phyloP scores from a whole-genome alignment of 1,140 invertebrate genomes.

The Latrodectus geometricus region DNA sequence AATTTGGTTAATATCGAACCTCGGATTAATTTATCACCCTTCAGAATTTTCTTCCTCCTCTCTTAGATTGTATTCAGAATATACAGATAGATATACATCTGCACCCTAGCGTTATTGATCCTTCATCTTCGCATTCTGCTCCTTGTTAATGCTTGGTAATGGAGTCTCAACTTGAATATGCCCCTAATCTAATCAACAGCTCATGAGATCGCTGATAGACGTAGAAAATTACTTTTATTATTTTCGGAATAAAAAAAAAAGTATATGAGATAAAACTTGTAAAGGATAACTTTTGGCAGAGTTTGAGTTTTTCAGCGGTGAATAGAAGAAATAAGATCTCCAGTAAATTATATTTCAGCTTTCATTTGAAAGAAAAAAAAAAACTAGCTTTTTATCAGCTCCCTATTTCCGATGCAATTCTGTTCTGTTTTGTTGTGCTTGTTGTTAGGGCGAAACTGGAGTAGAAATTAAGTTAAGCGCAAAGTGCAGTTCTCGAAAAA shows the following conservation, averaged over 20 bases:
- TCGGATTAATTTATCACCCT: conserved; percentile 19
- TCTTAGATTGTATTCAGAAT: background rate
- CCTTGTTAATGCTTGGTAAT: conserved; percentile 16
- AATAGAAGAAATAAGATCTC: background rate
- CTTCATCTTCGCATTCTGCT: conserved; percentile 1
- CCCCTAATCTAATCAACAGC: conserved; percentile 28
- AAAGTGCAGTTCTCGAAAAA: background rate
- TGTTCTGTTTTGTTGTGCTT: background rate
- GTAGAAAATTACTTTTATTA: conserved; percentile 3
- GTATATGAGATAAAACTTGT: background rate
- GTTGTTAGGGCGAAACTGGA: background rate
- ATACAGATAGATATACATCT: conserved; percentile 18
- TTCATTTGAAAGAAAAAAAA: conserved; percentile 23
- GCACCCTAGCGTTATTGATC: conserved; percentile 2
- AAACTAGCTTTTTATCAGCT: background rate
- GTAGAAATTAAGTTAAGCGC: background rate
- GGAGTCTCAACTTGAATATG: background rate
- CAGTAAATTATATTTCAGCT: conserved; percentile 30
- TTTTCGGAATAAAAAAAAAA: background rate
- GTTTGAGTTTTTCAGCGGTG: background rate
- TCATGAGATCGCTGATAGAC: conserved; percentile 15
- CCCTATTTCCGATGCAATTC: background rate
- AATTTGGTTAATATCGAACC: conserved; percentile 15
- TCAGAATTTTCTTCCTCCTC: background rate
- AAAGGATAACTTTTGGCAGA: background rate